Evolutionary conservation across 2,113 vertebrate species (phyloP), one percentile per base, ranked within the genome.

Genomic region (Sapajus apella): DNA sequence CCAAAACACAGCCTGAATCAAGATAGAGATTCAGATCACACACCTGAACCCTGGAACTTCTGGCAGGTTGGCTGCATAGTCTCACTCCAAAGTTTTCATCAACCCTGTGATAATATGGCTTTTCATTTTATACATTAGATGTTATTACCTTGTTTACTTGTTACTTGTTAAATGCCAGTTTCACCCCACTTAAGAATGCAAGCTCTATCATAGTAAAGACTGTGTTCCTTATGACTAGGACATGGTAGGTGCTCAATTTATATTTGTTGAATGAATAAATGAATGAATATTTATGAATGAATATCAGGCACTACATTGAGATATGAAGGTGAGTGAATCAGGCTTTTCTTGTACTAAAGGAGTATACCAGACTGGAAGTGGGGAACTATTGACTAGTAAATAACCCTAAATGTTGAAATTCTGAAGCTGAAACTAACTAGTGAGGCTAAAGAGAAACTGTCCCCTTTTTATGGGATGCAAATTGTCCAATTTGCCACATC

Each of bases 201-300:
- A 94, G 55, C 21, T 95, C 50, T 94, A 37, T 83, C 40, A 64
- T 55, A 30, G 30, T 80, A 92, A 61, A 94, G 21, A 50, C 9
- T 81, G 27, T 75, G 45, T 86, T 92, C 80, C 21, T 90, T 90
- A 47, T 80, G 43, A 16, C 45, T 52, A 92, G n/a, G 50, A 58
- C 21, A 75, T 77, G 25, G 27, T 90, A 14, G 45, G 11, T 64
- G 16, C 37, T 95, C 52, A 92, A 47, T 50, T n/a, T 79, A 10
- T 95, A 94, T 87, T 94, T 97, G 40, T 66, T 64, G 27, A 80
- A 70, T 87, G 13, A 83, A 87, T 56, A 86, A 85, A 45, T 77
- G 30, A 96, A 88, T 90, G 23, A 43, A 87, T 76, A 79, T 27
- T 45, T 30, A 64, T 90, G 27, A 70, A 43, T 82, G 45, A 77